Base-by-base conservation (phyloP, 1,140 invertebrate genomes). In the Trachymyrmex septentrionalis region DNA sequence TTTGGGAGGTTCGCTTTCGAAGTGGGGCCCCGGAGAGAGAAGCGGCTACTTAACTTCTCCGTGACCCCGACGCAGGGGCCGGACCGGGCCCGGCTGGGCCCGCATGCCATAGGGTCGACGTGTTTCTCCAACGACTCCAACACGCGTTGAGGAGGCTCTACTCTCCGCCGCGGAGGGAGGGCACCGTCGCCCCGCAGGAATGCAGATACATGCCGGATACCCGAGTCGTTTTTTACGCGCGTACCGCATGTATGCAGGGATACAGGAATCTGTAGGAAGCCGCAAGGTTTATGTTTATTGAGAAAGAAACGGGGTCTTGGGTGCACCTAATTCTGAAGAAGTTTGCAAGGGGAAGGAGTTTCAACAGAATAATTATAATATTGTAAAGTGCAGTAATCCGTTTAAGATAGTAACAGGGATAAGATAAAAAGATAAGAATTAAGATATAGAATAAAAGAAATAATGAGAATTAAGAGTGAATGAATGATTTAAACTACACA, bases 1-100 rank as follows among this genome's bases (percentile, higher is more conserved):
- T 87, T 89, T 87, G 72, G n/a, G 59, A 82, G 64, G 48, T 85
- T 87, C 34, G 61, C 84, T 81, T 86, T 86, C 75, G 73, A 80
- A 84, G 80, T 81, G 63, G 48, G 34, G 55, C 38, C 55, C 63
- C 53, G 53, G 59, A 75, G 63, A 69, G 66, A 27, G 64, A 81
- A 81, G 66, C 21, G 81, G 75, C 86, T 86, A 91, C 86, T 91
- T 87, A 86, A 92, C 90, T 92, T 92, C 80, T 87, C 88, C 88
- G 89, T 92, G 92, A 92, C 88, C 92, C 89, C 76, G 69, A 21
- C 67, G 80, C 80, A 38, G 30, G 50, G 16, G 61, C 61, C 24
- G 61, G 19, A 21, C 66, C 48, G 76, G 85, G 67, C 38, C 38
- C 7, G 38, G 38, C 53, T 75, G 91, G 24, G 38, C 24, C 72